A percentile compares a stretch with the other conserved stretches of the same genome.
Conservation (phyloP, 2,888 invertebrate genomes). For the Seira ritae region DNA sequence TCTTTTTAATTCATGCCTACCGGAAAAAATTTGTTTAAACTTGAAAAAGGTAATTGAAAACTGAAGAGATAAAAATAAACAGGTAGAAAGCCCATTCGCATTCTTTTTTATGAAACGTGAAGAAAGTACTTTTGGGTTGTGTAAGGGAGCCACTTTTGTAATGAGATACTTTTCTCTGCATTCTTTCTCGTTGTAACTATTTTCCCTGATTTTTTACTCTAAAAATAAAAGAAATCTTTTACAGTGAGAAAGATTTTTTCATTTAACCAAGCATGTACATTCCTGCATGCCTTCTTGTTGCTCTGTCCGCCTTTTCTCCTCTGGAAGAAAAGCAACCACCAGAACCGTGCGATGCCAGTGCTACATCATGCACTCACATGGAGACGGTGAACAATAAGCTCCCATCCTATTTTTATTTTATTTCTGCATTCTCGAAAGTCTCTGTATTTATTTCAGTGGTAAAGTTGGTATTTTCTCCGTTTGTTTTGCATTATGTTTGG, state of each 20-base stretch:
- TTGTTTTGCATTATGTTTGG: slow-evolving; percentile 49
- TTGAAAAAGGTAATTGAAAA: background rate
- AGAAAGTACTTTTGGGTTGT: no score
- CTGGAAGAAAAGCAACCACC: slow-evolving; percentile 24
- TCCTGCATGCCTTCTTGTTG: slow-evolving; percentile 8
- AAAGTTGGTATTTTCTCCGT: slow-evolving; percentile 40
- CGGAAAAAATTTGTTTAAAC: no score
- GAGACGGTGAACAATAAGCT: background rate
- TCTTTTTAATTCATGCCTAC: slow-evolving; percentile 6
- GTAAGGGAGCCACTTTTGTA: slow-evolving; percentile 1
- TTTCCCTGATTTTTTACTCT: background rate
- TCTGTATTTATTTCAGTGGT: no score
- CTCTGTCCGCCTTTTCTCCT: slow-evolving; percentile 1
- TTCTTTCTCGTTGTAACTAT: background rate
- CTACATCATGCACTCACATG: slow-evolving; percentile 57
- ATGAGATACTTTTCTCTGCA: slow-evolving; percentile 3
- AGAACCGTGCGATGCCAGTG: background rate
- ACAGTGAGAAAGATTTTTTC: background rate
- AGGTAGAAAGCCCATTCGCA: background rate
- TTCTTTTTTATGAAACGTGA: no score
- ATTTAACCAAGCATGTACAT: slow-evolving; percentile 16
- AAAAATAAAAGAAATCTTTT: background rate
- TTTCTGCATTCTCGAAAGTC: background rate
- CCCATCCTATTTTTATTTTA: slow-evolving; percentile 17
- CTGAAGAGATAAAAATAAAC: slow-evolving; percentile 1